Evolutionary conservation across 1,140 invertebrate species (phyloP).

Genomic region (Tribolium castaneum): DNA sequence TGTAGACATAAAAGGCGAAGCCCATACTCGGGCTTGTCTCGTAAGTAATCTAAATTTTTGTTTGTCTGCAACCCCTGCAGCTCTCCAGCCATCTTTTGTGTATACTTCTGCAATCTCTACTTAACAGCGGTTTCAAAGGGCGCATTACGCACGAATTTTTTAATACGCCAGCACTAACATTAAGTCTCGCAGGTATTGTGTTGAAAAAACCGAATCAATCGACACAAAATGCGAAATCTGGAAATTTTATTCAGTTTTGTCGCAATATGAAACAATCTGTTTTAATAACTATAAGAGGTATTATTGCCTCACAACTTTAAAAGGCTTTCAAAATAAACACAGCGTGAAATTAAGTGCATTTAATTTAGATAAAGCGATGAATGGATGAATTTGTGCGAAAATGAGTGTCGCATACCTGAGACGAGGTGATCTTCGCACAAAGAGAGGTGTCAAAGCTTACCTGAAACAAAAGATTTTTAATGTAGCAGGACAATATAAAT

Average conservation of each 20-base stretch:
- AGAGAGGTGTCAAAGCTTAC: constrained; percentile 18
- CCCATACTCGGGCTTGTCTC: constrained; percentile 40
- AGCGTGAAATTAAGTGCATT: constrained; percentile 27
- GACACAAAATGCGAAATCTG: too few species aligned
- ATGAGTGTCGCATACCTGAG: constrained; percentile 15
- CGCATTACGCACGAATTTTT: constrained; percentile 33
- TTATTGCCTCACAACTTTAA: constrained; percentile 13
- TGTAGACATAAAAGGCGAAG: constrained; percentile 54
- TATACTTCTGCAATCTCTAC: constrained; percentile 20
- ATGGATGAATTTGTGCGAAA: constrained; percentile 26
- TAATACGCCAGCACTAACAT: background rate
- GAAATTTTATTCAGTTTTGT: background rate
- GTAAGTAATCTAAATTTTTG: constrained; percentile 51
- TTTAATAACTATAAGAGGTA: constrained; percentile 12
- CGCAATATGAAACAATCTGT: constrained; percentile 5
- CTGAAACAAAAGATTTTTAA: constrained; percentile 16
- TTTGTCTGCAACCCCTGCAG: constrained; percentile 44
- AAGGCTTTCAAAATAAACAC: constrained; percentile 28
- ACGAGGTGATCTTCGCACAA: background rate
- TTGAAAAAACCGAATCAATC: background rate
- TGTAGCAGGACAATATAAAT: too few species aligned
- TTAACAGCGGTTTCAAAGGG: constrained; percentile 26
- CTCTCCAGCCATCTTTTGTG: constrained; percentile 20
- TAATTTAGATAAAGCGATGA: constrained; percentile 26
- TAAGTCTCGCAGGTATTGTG: background rate